Evolutionary conservation across 1,140 invertebrate genomes (phyloP), one percentile per base, ranked within the genome.

Genomic region (Macrobrachium nipponense): DNA sequence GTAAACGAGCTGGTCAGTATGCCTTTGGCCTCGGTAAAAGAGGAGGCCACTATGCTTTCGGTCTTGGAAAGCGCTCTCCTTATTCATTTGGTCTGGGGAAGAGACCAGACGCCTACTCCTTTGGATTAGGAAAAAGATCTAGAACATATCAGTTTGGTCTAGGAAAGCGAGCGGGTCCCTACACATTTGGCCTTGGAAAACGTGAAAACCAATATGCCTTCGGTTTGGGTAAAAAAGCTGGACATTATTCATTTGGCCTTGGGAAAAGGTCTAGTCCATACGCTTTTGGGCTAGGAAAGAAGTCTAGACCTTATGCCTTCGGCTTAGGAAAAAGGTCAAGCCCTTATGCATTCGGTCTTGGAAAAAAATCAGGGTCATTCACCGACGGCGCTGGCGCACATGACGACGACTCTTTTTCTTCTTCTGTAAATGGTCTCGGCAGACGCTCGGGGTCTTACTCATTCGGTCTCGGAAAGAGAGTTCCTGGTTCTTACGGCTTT

Each of bases 401-500:
- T 8, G 61, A 64, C 10, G 43, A 0, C 17, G 62, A 58, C 18
- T 36, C 75, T 20, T 36, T 66, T 17, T 20, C 75, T 14, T 72
- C 72, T 18, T 68, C 61, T 17, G 3, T 10, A 51, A 73, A 60
- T 51, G 51, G 10, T 23, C 82, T 85, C 1, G 82, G 82, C 3
- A 85, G 68, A 60, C 43, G 83, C 7, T 64, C 82, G 10, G 80
- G 66, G 36, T 15, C 66, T 10, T 88, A 88, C 36, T 36, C 76
- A 18, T 88, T 84, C 36, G 87, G 87, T 14, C 76, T 88, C 15
- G 82, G 82, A 6, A 84, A 84, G 51, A 64, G 82, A n/a, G 80
- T 51, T 51, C 20, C 82, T 17, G 83, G 83, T 36, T 43, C 77
- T 44, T 86, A 86, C 18, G 60, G 10, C 17, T 86, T 86, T 51